Base-by-base conservation (phyloP, 2,888 invertebrate species). In the Heliconius aoede region DNA sequence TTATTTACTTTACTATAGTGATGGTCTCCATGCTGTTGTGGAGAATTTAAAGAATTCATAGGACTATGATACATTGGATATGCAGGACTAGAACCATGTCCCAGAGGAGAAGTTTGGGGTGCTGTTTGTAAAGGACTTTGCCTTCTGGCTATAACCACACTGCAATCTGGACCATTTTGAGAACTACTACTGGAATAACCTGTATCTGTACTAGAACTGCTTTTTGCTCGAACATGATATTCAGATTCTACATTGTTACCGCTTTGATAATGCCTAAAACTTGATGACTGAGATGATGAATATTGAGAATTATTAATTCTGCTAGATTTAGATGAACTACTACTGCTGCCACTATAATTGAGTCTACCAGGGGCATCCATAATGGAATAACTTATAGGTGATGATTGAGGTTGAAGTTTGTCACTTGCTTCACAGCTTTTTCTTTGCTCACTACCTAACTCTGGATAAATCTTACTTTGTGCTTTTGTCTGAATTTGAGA, bases 21-120 rank as follows among this genome's bases (percentile, higher is more conserved):
- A 83, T 95, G 93, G 78, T 94, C 95, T n/a, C 92, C 90, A 84
- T 95, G 96, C 83, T 96, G 96, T 84, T 96, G 96, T 8, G 97
- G 97, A 2, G 97, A 97, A 80, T 96, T 96, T 83, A 96, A 95
- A 8, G 96, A 95, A 85, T 96, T 96, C 96, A 97, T 96, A 30
- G 97, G 97, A 90, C 97, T 97, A 88, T 97, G 97, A 89, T 97
- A 97, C 95, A 97, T 96, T 61, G 97, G 97, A 93, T 97, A 97
- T 75, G 96, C 97, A 69, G 97, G 97, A 91, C 97, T 97, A 83
- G 96, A 96, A 40, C 96, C 96, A 89, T 97, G 97, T 73, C 96
- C 96, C 73, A 97, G 86, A 3, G 97, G 97, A 77, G 97, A 97
- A 58, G 96, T 96, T 86, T 97, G 96, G 18, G 97, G 96, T 84